Percentiles rank a stretch among this genome's conserved stretches.
Conservation (phyloP, 2,888 invertebrate species). For the Thereva unica region DNA sequence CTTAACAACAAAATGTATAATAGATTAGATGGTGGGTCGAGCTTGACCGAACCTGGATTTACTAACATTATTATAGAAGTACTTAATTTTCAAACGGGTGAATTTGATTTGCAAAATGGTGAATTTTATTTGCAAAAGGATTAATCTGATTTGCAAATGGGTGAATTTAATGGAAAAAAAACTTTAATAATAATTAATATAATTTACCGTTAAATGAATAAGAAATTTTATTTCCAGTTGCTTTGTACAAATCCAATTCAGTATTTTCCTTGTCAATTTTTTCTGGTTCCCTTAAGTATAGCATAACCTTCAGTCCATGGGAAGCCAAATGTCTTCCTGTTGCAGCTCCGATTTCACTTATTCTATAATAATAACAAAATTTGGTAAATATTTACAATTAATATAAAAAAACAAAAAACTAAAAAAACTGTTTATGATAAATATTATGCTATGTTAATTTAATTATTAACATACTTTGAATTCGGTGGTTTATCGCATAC, state of each 20-base stretch:
- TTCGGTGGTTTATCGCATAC: conserved; percentile 72
- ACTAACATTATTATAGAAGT: too few species aligned
- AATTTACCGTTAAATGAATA: conserved; percentile 58
- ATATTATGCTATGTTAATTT: background rate
- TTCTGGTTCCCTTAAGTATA: conserved; percentile 62
- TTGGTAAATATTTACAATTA: background rate
- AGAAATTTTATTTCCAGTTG: conserved; percentile 66
- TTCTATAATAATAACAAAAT: conserved; percentile 43
- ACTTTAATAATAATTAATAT: conserved; percentile 14
- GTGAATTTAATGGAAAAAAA: too few species aligned
- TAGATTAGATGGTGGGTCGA: too few species aligned
- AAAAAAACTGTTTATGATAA: background rate
- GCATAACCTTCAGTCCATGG: conserved; percentile 75
- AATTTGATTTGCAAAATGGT: too few species aligned
- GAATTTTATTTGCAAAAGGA: too few species aligned
- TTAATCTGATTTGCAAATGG: too few species aligned
- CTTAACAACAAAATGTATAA: too few species aligned
- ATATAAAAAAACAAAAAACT: background rate
- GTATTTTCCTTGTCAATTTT: conserved; percentile 60
- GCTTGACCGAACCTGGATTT: too few species aligned
- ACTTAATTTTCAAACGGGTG: too few species aligned
- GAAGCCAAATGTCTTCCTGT: conserved; percentile 80
- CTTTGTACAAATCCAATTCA: conserved; percentile 69
- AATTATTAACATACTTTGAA: conserved; percentile 46
- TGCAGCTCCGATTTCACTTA: conserved; percentile 71